Evolutionary conservation across 2,113 vertebrate species (phyloP), one percentile per base, ranked within the genome.

Genomic region (Tiliqua scincoides): DNA sequence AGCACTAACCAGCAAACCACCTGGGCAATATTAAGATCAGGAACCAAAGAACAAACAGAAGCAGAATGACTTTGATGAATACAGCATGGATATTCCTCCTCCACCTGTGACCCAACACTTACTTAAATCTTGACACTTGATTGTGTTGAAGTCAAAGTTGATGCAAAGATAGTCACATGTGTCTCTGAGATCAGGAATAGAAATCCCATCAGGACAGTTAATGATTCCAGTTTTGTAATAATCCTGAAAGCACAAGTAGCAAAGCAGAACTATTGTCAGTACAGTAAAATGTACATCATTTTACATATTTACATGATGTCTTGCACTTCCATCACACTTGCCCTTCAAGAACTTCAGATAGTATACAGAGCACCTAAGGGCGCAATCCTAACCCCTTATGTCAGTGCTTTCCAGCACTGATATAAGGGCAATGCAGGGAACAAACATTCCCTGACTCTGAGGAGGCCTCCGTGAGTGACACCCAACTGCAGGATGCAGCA

Each of bases 151-250:
- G 89, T 97, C 96, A 86, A 97, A 97, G 90, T 97, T 97, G 89
- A 97, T 97, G 92, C 97, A 97, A 81, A 97, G 97, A 88, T 97
- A 97, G 93, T 97, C 97, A 1, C 97, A 97, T 0, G 97, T 97
- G 80, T 97, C 97, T 80, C 97, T 94, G 35, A 97, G 97, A 89
- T 97, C 96, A 77, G 96, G 96, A 87, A 97, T 96, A 85, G 95
- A 96, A 93, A 97, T 97, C 72, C 97, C 97, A 88, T 97, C 97
- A 4, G 97, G 97, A 85, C 97, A 98, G 80, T 96, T 97, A 92
- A 98, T 97, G 75, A 96, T 92, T 67, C 97, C 97, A 0, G 95
- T 97, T 94, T 96, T 96, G 90, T 98, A 98, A 91, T 97, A 98
- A 92, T 98, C 97, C 97, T 98, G 92, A 86, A 86, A 86, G 17